Conservation (phyloP, 2,888 invertebrate species). For the Sylvicola fuscatus region DNA sequence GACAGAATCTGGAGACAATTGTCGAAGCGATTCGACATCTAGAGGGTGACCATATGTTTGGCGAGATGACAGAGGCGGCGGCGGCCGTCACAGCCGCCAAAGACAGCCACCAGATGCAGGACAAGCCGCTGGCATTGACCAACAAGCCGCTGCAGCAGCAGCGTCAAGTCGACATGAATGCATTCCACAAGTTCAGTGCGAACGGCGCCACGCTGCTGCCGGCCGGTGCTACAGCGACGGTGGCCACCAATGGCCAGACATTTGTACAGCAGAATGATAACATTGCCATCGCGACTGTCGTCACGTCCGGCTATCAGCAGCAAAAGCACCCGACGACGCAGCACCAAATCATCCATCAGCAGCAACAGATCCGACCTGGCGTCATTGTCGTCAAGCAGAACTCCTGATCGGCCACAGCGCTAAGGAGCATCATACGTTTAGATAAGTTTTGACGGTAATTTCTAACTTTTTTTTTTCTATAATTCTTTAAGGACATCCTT, state of each 20-base stretch:
- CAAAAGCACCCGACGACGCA: slow-evolving; percentile 1
- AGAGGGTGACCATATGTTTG: slow-evolving; percentile 87
- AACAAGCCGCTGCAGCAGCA: slow-evolving; percentile 20
- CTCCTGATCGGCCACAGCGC: slow-evolving; percentile 35
- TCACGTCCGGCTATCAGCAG: background rate
- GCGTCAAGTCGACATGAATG: slow-evolving; percentile 35
- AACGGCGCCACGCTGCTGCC: slow-evolving; percentile 11
- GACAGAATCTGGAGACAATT: slow-evolving; percentile 92
- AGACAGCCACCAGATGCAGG: slow-evolving; percentile 10
- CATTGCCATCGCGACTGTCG: background rate
- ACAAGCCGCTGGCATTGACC: slow-evolving; percentile 21
- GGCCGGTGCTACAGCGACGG: slow-evolving; percentile 14
- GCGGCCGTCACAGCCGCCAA: slow-evolving; percentile 13
- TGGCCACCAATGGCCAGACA: slow-evolving; percentile 12
- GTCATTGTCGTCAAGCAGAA: slow-evolving; percentile 77
- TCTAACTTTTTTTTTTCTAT: too few species aligned
- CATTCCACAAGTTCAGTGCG: slow-evolving; percentile 38
- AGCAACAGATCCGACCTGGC: slow-evolving; percentile 59
- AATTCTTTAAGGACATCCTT: too few species aligned
- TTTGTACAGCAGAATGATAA: slow-evolving; percentile 12
- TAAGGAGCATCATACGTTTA: too few species aligned
- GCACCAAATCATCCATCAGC: slow-evolving; percentile 16
- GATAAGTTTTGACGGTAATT: too few species aligned
- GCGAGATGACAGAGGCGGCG: slow-evolving; percentile 36
- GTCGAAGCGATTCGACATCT: slow-evolving; percentile 96